Evolutionary conservation across 2,888 invertebrate genomes (phyloP), one percentile per base, ranked within the genome.

Genomic region (Ectobius pallidus): DNA sequence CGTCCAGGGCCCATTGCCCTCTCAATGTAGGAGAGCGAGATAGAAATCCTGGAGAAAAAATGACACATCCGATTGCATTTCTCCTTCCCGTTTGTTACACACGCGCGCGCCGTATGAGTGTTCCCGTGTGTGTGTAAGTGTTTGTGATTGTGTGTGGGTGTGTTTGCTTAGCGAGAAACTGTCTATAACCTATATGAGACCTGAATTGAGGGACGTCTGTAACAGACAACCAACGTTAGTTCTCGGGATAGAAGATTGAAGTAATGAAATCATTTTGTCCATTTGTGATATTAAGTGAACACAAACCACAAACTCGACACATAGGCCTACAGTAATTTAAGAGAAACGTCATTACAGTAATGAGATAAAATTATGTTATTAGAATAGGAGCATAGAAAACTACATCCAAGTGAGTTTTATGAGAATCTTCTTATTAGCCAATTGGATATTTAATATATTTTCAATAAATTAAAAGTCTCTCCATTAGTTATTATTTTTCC

Each of bases 51-150:
- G 58, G n/a, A 30, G 30, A 30, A 25, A 30, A 30, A 32, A 58
- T 58, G 58, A 58, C 58, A 58, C n/a, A 25, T 58, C 58, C 58
- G 30, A 32, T 58, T 58, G 58, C 58, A 30, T 30, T 58, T 32
- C 58, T 30, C 30, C n/a, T 22, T 58, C n/a, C 32, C 30, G 30
- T 58, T 58, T 58, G 58, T 58, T 30, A 58, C 30, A 14, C 1
- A 4, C 2, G 25, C 25, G 52, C 2, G 25, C 14, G 4, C 25
- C 6, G 3, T 6, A 25, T 2, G 52, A 2, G 52, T 18, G 52
- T n/a, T n/a, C n/a, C n/a, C n/a, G n/a, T n/a, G n/a, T n/a, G n/a
- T n/a, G n/a, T n/a, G n/a, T n/a, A n/a, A n/a, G n/a, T n/a, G n/a
- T n/a, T n/a, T n/a, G n/a, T n/a, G n/a, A n/a, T n/a, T n/a, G n/a